Evolutionary conservation across 2,113 vertebrate species (phyloP), one percentile per base, ranked within the genome.

Genomic region (Lontra canadensis): DNA sequence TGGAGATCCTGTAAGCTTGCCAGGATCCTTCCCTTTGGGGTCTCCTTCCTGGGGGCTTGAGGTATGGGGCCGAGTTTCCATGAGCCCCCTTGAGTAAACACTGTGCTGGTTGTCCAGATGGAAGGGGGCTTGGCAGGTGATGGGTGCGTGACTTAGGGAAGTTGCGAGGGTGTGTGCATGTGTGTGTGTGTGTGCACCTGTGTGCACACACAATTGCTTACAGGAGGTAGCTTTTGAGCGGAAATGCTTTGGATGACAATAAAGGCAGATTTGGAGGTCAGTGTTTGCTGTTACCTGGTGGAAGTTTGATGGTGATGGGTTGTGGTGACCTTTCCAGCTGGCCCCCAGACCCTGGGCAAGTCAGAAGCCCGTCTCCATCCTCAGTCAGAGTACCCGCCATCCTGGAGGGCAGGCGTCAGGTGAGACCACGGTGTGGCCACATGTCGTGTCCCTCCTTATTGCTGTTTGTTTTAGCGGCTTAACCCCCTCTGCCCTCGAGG

Each of bases 331-430:
- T 95, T 93, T 23, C 59, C 20, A 11, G 34, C 49, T 1, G 3
- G 2, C 25, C 65, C 4, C 18, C 47, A 14, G 83, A 29, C 69
- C 67, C 63, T 34, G 47, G 44, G 47, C 29, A 55, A 69, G 5
- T 23, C 13, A 1, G 1, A 1, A 34, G 3, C 44, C 8, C 4
- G 0, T 20, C 42, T 81, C 2, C 10, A 6, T 26, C 7, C 71
- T 83, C 9, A 1, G 20, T 69, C 31, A 3, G 47, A 65, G 25
- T 39, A 12, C 42, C 52, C 59, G 9, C 67, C 8, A 0, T 83
- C 29, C 52, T 6, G 34, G 49, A 47, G 39, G 15, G 34, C 10
- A 3, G 3, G 61, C 1, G 0, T 18, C 29, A 0, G 25, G 4
- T 3, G 34, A 79, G 34, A 34, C 73, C 34, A 57, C 7, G 44